These are phyloP conservation scores for Plusia festucae DNA, from an alignment of 2,888 invertebrate species.

Conservation along the genomic window DNA sequence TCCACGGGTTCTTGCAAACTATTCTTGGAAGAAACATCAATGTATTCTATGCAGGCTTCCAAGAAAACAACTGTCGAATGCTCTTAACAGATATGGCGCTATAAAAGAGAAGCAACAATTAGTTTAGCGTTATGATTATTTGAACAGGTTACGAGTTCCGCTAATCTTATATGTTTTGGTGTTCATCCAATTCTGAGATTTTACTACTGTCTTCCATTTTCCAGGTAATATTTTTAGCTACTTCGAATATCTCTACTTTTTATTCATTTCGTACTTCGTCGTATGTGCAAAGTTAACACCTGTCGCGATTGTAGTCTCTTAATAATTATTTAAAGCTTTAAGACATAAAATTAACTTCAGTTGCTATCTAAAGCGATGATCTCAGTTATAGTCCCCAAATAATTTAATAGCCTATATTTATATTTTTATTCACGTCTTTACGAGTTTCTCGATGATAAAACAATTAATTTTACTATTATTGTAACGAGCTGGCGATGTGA, in stretches of 20 bases:
- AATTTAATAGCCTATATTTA: conserved; percentile 22
- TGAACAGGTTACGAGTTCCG: conserved; percentile 45
- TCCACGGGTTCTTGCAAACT: conserved; percentile 17
- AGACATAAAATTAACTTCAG: conserved; percentile 16
- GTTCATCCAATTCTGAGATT: conserved; percentile 51
- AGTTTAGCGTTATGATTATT: conserved; percentile 45
- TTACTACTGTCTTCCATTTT: conserved; percentile 41
- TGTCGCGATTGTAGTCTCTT: conserved; percentile 9
- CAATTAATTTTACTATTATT: conserved; percentile 40
- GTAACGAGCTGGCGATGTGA: conserved; percentile 27
- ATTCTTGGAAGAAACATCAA: conserved; percentile 42
- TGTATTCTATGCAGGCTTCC: conserved; percentile 28
- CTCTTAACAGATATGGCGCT: conserved; percentile 25
- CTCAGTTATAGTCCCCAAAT: conserved; percentile 27
- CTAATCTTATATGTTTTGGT: conserved; percentile 47
- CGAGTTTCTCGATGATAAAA: conserved; percentile 18
- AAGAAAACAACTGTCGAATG: conserved; percentile 24
- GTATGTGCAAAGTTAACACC: conserved; percentile 6
- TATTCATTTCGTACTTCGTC: conserved; percentile 19
- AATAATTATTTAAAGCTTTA: conserved; percentile 12
- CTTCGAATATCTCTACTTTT: conserved; percentile 3
- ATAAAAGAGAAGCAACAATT: conserved; percentile 29
- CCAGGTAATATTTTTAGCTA: conserved; percentile 32
- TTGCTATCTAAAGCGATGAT: conserved; percentile 25
- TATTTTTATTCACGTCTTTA: conserved; percentile 31